Base-by-base conservation (phyloP, 2,113 vertebrate genomes). In the Gavia stellata region DNA sequence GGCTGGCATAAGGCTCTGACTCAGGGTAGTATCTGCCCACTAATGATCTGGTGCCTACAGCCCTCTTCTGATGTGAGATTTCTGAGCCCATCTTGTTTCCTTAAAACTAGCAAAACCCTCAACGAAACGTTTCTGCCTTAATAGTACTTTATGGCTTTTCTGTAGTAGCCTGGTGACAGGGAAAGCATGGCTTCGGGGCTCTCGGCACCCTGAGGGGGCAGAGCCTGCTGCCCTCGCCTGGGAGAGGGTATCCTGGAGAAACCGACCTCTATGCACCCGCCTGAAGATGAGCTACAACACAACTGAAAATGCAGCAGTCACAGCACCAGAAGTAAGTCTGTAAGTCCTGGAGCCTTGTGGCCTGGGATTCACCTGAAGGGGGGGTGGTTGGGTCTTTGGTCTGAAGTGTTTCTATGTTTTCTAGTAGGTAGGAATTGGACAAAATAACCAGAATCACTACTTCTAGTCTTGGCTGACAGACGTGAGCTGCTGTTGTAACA, bases 1-100 rank as follows among this genome's bases (percentile, higher is more conserved):
- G 96, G 96, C 96, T 96, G 96, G 90, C 90, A 70, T 11, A 94
- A 88, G 9, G 87, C 96, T 97, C 87, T 97, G 96, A 97, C 92
- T 97, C 96, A 97, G 93, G 96, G 36, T 4, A 96, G 70, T 72
- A 70, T 96, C 96, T 97, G 90, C 94, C 92, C 93, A 92, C 93
- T 96, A 92, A 94, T 85, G 92, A 96, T 93, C 88, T 65, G 67
- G 58, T 92, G 87, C 96, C 55, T 94, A 58, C 96, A 96, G 93
- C 93, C 84, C 28, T 75, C 91, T 86, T 90, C 90, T 82, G 85
- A 90, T 82, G 85, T 1, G 20, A 93, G 40, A 1, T 42, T 65
- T 42, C 71, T 90, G 92, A 95, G 93, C 85, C 85, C 87, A 62
- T 91, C 74, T 88, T 68, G 79, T 90, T 92, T 88, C 84, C 45